Evolutionary conservation across 2,888 invertebrate species (phyloP).

Genomic region (Ichneumoninae sp.): DNA sequence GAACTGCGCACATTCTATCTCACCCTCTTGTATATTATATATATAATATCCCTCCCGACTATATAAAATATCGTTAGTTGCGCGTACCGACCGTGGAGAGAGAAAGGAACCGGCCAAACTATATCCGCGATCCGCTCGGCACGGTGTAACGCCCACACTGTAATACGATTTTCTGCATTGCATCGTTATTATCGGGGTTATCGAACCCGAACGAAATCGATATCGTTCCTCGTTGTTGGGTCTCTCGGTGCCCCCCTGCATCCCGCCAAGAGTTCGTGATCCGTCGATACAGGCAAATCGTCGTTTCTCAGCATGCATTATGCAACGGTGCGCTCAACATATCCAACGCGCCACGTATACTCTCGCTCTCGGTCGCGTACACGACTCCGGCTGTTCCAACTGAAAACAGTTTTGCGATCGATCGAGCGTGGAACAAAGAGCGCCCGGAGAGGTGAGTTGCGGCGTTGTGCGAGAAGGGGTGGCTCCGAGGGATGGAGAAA

Average conservation of each 20-base stretch:
- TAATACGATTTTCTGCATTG: conserved; percentile 45
- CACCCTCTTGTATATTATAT: conserved; percentile 3
- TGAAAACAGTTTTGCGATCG: conserved; percentile 62
- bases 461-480: background rate
- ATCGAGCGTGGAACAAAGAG: conserved; percentile 62
- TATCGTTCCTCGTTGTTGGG: conserved; percentile 27
- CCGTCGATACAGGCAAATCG: conserved; percentile 61
- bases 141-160: conserved; percentile 5
- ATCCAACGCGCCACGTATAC: conserved; percentile 34
- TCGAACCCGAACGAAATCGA: conserved; percentile 54
- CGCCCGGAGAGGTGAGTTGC: conserved; percentile 25
- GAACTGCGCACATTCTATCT: conserved; percentile 2
- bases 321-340: conserved; percentile 50
- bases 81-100: conserved; percentile 6
- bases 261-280: conserved; percentile 56
- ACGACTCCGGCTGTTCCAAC: conserved; percentile 33
- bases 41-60: conserved; percentile 8
- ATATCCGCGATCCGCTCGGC: conserved; percentile 8
- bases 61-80: conserved; percentile 56
- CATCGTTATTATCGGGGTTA: conserved; percentile 55
- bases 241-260: background rate
- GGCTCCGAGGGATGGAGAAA: conserved; percentile 18
- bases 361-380: conserved; percentile 34
- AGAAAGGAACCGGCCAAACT: conserved; percentile 16
- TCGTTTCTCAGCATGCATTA: conserved; percentile 64